Evolutionary conservation across 2,888 invertebrate genomes (phyloP).

Genomic region (Poecilobothrus nobilitatus): DNA sequence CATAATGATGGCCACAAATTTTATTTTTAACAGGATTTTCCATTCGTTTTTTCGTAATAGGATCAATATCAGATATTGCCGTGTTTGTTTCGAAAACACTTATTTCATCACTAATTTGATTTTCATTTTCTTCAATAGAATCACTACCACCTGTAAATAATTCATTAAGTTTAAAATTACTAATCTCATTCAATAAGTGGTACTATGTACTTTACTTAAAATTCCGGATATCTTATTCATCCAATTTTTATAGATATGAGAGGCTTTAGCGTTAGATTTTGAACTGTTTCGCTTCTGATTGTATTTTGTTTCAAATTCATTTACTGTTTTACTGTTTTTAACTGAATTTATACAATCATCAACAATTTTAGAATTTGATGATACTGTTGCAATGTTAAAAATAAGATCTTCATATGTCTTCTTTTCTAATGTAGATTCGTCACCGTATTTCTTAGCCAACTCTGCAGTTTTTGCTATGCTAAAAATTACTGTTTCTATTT

Average conservation of each 20-base stretch:
- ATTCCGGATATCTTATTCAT: constrained; percentile 10
- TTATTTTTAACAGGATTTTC: constrained; percentile 47
- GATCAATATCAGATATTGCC: constrained; percentile 43
- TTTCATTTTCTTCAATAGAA: neutral
- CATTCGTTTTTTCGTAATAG: constrained; percentile 47
- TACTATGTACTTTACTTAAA: neutral
- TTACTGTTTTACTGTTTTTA: constrained; percentile 20
- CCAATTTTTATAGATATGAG: constrained; percentile 14
- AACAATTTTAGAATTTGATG: constrained; percentile 20
- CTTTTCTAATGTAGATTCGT: constrained; percentile 22
- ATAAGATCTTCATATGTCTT: constrained; percentile 22
- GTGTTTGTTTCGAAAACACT: constrained; percentile 28
- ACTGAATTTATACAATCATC: constrained; percentile 20
- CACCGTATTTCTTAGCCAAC: constrained; percentile 26
- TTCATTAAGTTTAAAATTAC: neutral
- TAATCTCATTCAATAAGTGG: neutral
- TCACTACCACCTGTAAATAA: neutral
- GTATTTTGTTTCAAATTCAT: constrained; percentile 21
- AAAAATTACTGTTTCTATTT: constrained; percentile 32
- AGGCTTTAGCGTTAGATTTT: constrained; percentile 18
- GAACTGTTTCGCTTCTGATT: constrained; percentile 13
- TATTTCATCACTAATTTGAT: constrained; percentile 23
- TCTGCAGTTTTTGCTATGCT: constrained; percentile 28
- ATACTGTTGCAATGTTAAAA: neutral
- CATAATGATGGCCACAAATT: constrained; percentile 48